Base-by-base conservation (phyloP, 2,888 invertebrate genomes). In the Malacosoma neustria region DNA sequence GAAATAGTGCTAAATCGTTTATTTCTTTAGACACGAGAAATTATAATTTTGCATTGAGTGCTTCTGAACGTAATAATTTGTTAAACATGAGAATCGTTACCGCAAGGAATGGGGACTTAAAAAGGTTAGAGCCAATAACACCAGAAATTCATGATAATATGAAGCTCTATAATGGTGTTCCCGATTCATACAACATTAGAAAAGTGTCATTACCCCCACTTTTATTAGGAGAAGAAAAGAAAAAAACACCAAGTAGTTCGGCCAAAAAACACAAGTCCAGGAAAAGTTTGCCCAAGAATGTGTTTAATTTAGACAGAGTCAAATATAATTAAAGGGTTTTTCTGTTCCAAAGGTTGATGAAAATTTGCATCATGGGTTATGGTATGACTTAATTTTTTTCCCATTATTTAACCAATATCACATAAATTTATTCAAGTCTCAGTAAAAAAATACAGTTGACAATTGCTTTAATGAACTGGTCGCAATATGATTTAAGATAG, bases 1-100 rank as follows among this genome's bases (percentile, higher is more conserved):
- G 85, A 48, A 79, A 74, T 56, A 85, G 85, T 63, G 85, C 85
- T 43, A 85, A 84, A 49, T 84, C 84, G 22, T 82, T 77, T 49
- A 74, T 77, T 42, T 85, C 84, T 14, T 57, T 84, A 38, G 84
- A 82, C 39, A 67, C 72, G 36, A 74, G 67, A 38, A 80, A 72
- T 50, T 74, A 63, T 41, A 57, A 60, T 12, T 43, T 55, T 39
- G 67, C 66, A 31, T 51, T 72, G 35, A 74, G 76, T 50, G 72
- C 73, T 5, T 67, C 72, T 2, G 79, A 79, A 32, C 59, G 72
- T 11, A 72, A 64, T 35, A 64, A 62, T 35, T 47, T 66, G 11
- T 42, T 66, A 2, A 72, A 68, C 37, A 61, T 51, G 36, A 72
- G 84, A 45, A 71, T 81, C 4, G 61, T 73, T 6, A 85, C 84